Evolutionary conservation across 1,140 invertebrate species (phyloP), one percentile per base, ranked within the genome.

Genomic region (Ceratosolen fusciceps): DNA sequence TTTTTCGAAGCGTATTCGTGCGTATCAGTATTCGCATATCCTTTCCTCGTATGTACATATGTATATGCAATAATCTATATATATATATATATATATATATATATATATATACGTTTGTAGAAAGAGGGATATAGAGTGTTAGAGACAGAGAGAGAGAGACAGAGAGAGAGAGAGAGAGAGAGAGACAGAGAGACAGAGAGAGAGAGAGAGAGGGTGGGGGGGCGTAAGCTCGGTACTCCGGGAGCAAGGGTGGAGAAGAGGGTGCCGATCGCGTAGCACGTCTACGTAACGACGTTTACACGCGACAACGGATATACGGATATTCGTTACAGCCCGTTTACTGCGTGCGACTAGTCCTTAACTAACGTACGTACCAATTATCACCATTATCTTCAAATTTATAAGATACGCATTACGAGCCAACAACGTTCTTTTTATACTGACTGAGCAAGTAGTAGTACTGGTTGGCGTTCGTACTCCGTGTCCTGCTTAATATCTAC

Each of bases 11-110:
- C 60, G 10, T 39, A 29, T 31, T 54, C 54, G 1, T 34, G 31
- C 52, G 26, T n/a, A n/a, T n/a, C n/a, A n/a, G 56, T 47, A 60
- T 71, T 77, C 67, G 75, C 71, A 77, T 73, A 78, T 72, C 67
- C 39, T 54, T 71, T 72, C n/a, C 29, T 26, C 34, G 1, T 80
- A 80, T 80, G 26, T 80, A 80, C 78, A 80, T 74, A 80, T 74
- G 60, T 74, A 80, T 74, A 80, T 47, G 34, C 24, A 58, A 24
- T 70, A 70, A 70, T 49, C 34, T 74, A 58, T 79, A 39, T 52
- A 73, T 74, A 68, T 79, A 54, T 39, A 7, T 49, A 54, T 47
- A 47, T 31, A 37, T 31, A 62, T 60, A 29, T 60, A 73, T 34
- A 67, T 67, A 37, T 37, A 16, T 67, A 67, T 67, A 37, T 29